These are phyloP conservation scores for Arremon brunneinucha DNA, from an alignment of 2,797 vertebrate genomes.

Conservation along the genomic window DNA sequence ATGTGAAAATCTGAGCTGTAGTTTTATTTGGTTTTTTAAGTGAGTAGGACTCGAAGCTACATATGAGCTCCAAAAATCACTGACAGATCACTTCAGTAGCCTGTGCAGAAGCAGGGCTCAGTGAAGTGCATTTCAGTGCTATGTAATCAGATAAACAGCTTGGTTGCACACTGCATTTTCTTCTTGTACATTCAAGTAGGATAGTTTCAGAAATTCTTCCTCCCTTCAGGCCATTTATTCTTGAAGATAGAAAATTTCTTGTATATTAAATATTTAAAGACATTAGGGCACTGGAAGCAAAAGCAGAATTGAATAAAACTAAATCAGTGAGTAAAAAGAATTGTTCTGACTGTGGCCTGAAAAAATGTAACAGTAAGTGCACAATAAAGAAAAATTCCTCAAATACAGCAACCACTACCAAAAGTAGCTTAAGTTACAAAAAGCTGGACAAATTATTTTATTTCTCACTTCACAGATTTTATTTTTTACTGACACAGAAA, in stretches of 20 bases:
- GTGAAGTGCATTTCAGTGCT: not conserved
- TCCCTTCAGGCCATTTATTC: not conserved
- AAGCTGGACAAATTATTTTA: not conserved
- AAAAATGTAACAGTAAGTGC: not conserved
- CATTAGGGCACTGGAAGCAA: not conserved
- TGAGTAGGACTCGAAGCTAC: not conserved
- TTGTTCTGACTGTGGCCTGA: not conserved
- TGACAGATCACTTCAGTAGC: not conserved
- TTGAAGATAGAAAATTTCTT: not conserved
- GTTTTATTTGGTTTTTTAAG: not conserved
- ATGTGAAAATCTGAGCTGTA: fast-evolving
- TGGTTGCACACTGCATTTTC: not conserved
- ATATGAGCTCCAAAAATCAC: not conserved
- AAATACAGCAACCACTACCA: not conserved
- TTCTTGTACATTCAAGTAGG: not conserved
- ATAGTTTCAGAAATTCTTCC: not conserved
- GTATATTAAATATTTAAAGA: slow-evolving; percentile 10
- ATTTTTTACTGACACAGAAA: not conserved
- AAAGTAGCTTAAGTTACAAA: not conserved
- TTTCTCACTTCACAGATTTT: not conserved
- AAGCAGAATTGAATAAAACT: not conserved
- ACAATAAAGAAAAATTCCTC: not conserved
- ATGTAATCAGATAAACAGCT: not conserved
- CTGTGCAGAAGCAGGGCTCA: not conserved
- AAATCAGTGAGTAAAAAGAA: not conserved